Evolutionary conservation across 2,888 invertebrate genomes (phyloP).

Genomic region (Diaprepes abbreviatus): DNA sequence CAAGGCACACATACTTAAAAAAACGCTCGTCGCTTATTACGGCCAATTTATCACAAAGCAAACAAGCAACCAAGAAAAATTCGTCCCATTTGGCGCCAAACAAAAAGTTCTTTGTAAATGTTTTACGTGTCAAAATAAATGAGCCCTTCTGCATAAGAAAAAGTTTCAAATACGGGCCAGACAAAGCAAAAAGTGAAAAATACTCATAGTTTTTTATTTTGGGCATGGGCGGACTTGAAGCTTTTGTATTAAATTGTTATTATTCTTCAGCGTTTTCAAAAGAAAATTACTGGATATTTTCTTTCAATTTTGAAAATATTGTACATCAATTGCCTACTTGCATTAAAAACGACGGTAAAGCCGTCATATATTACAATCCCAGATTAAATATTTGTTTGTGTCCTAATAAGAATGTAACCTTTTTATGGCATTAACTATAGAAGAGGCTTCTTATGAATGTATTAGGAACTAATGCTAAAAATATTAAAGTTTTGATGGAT

Average conservation of each 20-base stretch:
- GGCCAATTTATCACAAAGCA: slow-evolving; percentile 42
- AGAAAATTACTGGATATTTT: neutral
- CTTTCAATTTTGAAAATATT: too few relatives aligned
- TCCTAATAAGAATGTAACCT: too few relatives aligned
- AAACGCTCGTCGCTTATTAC: slow-evolving; percentile 32
- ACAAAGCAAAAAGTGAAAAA: slow-evolving; percentile 11
- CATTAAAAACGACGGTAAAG: too few relatives aligned
- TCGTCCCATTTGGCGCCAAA: slow-evolving; percentile 41
- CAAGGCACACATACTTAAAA: slow-evolving; percentile 38
- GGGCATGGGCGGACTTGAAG: neutral
- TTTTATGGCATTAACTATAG: too few relatives aligned
- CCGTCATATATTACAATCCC: too few relatives aligned
- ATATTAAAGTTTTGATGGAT: too few relatives aligned
- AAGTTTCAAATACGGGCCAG: slow-evolving; percentile 31
- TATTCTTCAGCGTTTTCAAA: neutral
- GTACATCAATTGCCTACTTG: too few relatives aligned
- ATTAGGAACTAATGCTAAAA: too few relatives aligned
- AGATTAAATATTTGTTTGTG: too few relatives aligned
- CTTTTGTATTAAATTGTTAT: slow-evolving; percentile 1
- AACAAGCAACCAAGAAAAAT: slow-evolving; percentile 45
- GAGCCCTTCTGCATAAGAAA: slow-evolving; percentile 48
- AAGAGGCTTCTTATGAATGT: too few relatives aligned
- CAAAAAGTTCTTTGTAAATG: slow-evolving; percentile 49
- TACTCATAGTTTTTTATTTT: slow-evolving; percentile 5
- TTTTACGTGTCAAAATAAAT: slow-evolving; percentile 49